A percentile compares a stretch with the other conserved stretches of the same genome.
Evolutionary conservation across 2,888 invertebrate species (phyloP).

Genomic region (Trichopria drosophilae): DNA sequence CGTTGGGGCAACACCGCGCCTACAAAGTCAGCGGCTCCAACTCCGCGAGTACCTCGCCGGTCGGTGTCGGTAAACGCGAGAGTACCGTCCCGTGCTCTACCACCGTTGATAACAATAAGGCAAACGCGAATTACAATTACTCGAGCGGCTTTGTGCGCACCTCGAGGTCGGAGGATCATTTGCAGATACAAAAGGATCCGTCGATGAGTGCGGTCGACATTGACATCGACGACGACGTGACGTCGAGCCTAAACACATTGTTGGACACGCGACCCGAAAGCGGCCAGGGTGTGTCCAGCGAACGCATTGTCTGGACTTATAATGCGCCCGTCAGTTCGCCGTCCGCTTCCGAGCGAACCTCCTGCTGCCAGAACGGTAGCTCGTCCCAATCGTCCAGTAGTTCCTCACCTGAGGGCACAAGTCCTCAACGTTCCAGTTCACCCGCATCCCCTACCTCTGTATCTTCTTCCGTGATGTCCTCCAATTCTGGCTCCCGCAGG

Average conservation of each 20-base stretch:
- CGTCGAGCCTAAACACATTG: slow-evolving; percentile 88
- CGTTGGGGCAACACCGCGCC: slow-evolving; percentile 64
- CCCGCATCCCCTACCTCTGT: slow-evolving; percentile 84
- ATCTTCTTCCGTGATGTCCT: slow-evolving; percentile 86
- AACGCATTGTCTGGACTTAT: slow-evolving; percentile 87
- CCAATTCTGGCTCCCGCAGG: slow-evolving; percentile 71
- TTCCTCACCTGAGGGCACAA: slow-evolving; percentile 55
- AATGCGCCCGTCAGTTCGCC: slow-evolving; percentile 78
- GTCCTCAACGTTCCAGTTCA: slow-evolving; percentile 66
- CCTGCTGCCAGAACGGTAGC: slow-evolving; percentile 64
- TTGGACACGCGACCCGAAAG: slow-evolving; percentile 74
- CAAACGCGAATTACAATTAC: slow-evolving; percentile 39
- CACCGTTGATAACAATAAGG: slow-evolving; percentile 34
- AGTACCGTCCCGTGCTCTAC: slow-evolving; percentile 39
- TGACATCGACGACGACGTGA: slow-evolving; percentile 90
- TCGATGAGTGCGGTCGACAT: slow-evolving; percentile 84
- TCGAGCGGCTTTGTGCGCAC: slow-evolving; percentile 74
- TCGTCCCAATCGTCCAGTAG: slow-evolving; percentile 65
- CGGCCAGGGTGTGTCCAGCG: slow-evolving; percentile 62
- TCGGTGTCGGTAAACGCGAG: slow-evolving; percentile 62
- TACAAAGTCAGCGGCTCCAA: slow-evolving; percentile 56
- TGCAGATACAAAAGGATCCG: slow-evolving; percentile 79
- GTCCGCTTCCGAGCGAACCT: slow-evolving; percentile 61
- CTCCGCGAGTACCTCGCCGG: slow-evolving; percentile 63
- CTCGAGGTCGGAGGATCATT: slow-evolving; percentile 89